Evolutionary conservation across 2,888 invertebrate species (phyloP), one percentile per base, ranked within the genome.

Genomic region (Athrips mouffetella): DNA sequence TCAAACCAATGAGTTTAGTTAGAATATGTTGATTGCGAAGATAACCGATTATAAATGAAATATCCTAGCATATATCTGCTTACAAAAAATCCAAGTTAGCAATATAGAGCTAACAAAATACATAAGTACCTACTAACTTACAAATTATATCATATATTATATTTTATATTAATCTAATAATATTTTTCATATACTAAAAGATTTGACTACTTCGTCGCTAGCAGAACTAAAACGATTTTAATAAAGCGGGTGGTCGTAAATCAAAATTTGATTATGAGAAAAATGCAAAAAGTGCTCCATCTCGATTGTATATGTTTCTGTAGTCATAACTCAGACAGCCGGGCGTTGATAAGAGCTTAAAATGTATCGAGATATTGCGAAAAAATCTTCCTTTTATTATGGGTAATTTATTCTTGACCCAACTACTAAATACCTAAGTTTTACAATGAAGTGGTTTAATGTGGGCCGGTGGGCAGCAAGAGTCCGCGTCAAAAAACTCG

Each of bases 221-320:
- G 61, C 67, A 65, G 64, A 67, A 65, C 70, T 70, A 69, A 73
- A 76, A 70, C 67, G 72, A 65, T 74, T 80, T 75, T 79, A 76
- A 77, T 77, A 76, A 75, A 66, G 62, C 64, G 62, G 58, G 53
- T 59, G 59, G 67, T 65, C 59, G 67, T 86, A 85, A 84, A 86
- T 86, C 84, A 85, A 78, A 74, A 68, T 78, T 78, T 79, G 77
- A 84, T 80, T 79, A 77, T 71, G 70, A 69, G 71, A 70, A 73
- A 65, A 65, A 64, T 56, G 70, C 67, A 75, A 78, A 76, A 80
- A 75, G 70, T 62, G 61, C 55, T 51, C 51, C 55, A 52, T 47
- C 42, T 45, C 55, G 40, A 39, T 41, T 41, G 45, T 45, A 41
- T 45, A 45, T 47, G 35, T 48, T 50, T 48, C 42, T 48, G 47